phyloP scores from a whole-genome alignment of 2,113 vertebrate species.

The Phrynosoma platyrhinos region DNA sequence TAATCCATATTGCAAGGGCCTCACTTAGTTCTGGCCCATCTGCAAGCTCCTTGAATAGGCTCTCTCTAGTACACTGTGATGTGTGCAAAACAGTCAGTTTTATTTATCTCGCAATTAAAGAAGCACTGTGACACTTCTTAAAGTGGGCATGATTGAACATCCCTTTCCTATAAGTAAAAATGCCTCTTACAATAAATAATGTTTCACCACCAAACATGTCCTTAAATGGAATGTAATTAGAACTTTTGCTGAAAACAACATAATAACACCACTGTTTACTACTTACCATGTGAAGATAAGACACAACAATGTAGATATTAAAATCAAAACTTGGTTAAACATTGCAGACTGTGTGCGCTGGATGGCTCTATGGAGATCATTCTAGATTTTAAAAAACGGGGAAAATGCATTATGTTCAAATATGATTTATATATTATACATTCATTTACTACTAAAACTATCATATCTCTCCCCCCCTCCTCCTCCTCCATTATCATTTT shows the following conservation, averaged over 20 bases:
- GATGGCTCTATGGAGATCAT: slow-evolving; percentile 88
- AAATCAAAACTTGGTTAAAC: slow-evolving; percentile 90
- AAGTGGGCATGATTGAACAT: background rate
- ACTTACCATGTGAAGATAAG: slow-evolving; percentile 91
- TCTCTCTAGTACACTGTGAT: background rate
- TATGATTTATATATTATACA: background rate
- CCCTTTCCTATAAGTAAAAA: background rate
- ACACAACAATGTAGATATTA: slow-evolving; percentile 88
- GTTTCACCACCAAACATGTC: background rate
- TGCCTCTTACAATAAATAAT: background rate
- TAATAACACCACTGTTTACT: background rate
- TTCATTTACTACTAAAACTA: too few species aligned
- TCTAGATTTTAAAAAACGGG: slow-evolving; percentile 75
- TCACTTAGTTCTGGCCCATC: background rate
- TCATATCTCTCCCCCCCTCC: too few species aligned
- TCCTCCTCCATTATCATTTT: too few species aligned
- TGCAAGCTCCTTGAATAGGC: background rate
- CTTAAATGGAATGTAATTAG: slow-evolving; percentile 3
- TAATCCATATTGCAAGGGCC: background rate
- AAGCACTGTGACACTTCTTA: background rate
- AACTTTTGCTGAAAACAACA: background rate
- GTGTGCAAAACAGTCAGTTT: background rate
- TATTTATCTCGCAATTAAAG: background rate
- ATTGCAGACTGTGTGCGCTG: slow-evolving; percentile 88
- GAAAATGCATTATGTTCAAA: background rate